A percentile compares a stretch with the other conserved stretches of the same genome.
phyloP scores from a whole-genome alignment of 2,888 invertebrate genomes.

The Leucophora obtusa region DNA sequence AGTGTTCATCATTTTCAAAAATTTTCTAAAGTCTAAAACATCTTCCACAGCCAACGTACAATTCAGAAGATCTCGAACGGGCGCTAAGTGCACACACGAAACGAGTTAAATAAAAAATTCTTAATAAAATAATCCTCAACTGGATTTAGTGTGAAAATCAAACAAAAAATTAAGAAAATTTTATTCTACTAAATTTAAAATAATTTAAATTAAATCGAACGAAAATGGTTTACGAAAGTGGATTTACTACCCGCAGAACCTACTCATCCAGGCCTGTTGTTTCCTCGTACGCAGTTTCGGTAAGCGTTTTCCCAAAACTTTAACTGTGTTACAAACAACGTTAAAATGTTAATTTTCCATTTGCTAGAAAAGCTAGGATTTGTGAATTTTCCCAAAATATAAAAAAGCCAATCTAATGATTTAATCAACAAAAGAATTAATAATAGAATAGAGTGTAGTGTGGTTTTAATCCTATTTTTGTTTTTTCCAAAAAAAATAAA shows the following conservation, averaged over 20 bases:
- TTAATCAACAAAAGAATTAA: conserved; percentile 4
- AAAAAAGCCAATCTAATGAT: background rate
- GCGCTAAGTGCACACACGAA: conserved; percentile 76
- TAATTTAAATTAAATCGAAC: conserved; percentile 65
- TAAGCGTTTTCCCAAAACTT: conserved; percentile 80
- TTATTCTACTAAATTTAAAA: conserved; percentile 15
- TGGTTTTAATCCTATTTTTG: conserved; percentile 46
- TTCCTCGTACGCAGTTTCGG: conserved; percentile 89
- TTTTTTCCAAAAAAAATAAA: background rate
- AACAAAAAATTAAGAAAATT: conserved; percentile 44
- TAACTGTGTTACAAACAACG: conserved; percentile 20
- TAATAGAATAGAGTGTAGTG: conserved; percentile 54
- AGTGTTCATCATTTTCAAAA: conserved; percentile 56
- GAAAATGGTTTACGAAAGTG: conserved; percentile 95
- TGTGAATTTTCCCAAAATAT: background rate
- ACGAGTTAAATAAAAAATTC: conserved; percentile 69
- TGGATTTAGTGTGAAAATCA: conserved; percentile 64
- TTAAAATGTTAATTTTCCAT: background rate
- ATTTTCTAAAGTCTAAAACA: conserved; percentile 74
- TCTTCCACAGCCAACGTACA: conserved; percentile 67
- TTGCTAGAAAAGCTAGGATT: conserved; percentile 40
- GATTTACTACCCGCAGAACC: conserved; percentile 93
- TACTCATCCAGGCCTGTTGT: conserved; percentile 84
- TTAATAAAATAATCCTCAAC: conserved; percentile 33
- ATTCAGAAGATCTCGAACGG: conserved; percentile 78